Evolutionary conservation across 2,888 invertebrate species (phyloP).

Genomic region (Noctua fimbriata): DNA sequence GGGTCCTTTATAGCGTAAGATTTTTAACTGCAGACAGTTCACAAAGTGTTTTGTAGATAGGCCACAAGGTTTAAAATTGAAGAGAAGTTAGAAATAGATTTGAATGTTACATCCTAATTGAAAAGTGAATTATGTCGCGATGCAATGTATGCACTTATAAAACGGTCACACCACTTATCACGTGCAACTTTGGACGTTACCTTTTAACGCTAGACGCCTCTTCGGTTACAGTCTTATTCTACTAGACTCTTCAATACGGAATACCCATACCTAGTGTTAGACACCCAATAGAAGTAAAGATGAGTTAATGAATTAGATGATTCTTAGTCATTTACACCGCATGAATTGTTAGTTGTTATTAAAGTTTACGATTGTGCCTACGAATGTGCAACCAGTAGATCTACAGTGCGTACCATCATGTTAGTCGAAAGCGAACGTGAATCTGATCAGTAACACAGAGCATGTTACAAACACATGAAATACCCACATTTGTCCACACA

Average conservation of each 20-base stretch:
- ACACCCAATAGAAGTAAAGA: constrained; percentile 12
- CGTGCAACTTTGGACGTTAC: not conserved
- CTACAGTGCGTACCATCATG: constrained; percentile 65
- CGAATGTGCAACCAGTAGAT: constrained; percentile 57
- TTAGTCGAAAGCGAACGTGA: constrained; percentile 64
- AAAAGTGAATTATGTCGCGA: not conserved
- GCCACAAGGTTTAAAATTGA: not conserved
- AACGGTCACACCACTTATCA: not conserved
- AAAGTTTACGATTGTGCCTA: constrained; percentile 46
- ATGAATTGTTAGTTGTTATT: constrained; percentile 47
- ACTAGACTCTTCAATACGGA: not conserved
- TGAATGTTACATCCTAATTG: constrained; percentile 1
- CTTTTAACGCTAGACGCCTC: not conserved
- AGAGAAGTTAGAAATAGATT: not conserved
- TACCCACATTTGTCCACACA: constrained; percentile 65
- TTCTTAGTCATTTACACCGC: constrained; percentile 24
- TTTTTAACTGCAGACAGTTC: not conserved
- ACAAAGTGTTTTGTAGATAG: not conserved
- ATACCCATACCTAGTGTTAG: constrained; percentile 13
- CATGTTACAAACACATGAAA: constrained; percentile 51
- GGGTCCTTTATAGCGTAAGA: not conserved
- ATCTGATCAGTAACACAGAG: constrained; percentile 58
- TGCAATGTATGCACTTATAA: constrained; percentile 2
- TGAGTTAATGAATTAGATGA: constrained; percentile 29
- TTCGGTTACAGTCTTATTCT: not conserved